Base-by-base conservation (phyloP, 2,113 vertebrate genomes). In the Oncorhynchus clarkii region DNA sequence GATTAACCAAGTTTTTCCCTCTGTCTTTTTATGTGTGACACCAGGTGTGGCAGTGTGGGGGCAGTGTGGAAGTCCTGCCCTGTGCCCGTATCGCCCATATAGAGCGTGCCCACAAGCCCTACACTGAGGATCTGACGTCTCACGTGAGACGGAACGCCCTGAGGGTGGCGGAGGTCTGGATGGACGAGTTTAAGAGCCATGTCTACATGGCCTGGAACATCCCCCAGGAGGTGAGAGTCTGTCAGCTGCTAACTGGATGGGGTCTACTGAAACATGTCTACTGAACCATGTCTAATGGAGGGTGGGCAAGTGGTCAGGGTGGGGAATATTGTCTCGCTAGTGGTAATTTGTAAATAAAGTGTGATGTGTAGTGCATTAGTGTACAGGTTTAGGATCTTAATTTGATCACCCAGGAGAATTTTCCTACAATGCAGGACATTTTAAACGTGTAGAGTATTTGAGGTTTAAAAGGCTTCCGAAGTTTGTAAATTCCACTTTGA, bases 151-250 rank as follows among this genome's bases (percentile, higher is more conserved):
- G 98, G 26, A 99, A 99, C 0, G 97, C 98, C 0, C 94, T 99
- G 11, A 90, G 98, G 76, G 96, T 97, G 72, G 98, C 98, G 0
- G 97, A 99, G 78, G 97, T 99, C 69, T 99, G 98, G 98, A 99
- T 99, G 98, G 98, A 99, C 34, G 98, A 99, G 83, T 99, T 99
- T 70, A 99, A 97, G 89, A 99, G 94, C 78, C 97, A 99, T 0
- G 97, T 99, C 66, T 99, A 99, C 78, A 99, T 99, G 98, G 98
- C 98, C 0, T 99, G 98, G 98, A 99, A 99, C 88, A 93, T 99
- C 68, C 97, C 97, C 8, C 94, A 95, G 75, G 97, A 99, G 96
- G 97, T 99, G 83, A 89, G 93, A 60, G 51, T 27, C 48, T 59
- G 13, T 2, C 8, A 18, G 31, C 6, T 5, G 18, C 14, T n/a